Evolutionary conservation across 2,113 vertebrate genomes (phyloP), one percentile per base, ranked within the genome.

Genomic region (Notiomystis cincta): DNA sequence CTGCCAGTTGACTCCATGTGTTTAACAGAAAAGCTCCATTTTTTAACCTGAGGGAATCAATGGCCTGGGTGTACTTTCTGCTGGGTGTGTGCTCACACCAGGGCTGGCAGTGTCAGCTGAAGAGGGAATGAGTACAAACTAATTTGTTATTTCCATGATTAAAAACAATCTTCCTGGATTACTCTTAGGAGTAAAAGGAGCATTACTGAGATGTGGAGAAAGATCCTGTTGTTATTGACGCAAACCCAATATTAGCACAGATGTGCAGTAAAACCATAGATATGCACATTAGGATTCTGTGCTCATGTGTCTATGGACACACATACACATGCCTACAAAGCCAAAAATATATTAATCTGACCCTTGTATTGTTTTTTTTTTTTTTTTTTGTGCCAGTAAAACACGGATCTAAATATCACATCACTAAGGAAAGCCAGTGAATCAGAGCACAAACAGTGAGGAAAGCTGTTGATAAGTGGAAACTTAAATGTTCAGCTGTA

Each of bases 41-140:
- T 72, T 40, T 60, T 65, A 45, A 54, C 4, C 7, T n/a, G 28
- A 22, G 20, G 50, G 31, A 45, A 66, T 58, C 5, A 47, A 8
- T 25, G 54, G 3, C 22, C 10, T 71, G 18, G 2, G 7, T 64
- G 11, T 13, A 42, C 27, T 54, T 38, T 40, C 33, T 67, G 2
- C 24, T 14, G 21, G 12, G 9, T 0, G 0, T 15, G 2, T n/a
- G 8, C 14, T 79, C 22, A 42, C 23, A 42, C 6, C 3, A 2
- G 13, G 61, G 16, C 27, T 72, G 11, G 3, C 13, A 56, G 15
- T 13, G 9, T 22, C 40, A 62, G 15, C 7, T 65, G 38, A 72
- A 7, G 11, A 40, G 5, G 13, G 24, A 61, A 15, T 10, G 19
- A 17, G 11, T 15, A 38, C 15, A 33, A 64, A 42, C 15, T 20